Evolutionary conservation across 2,888 invertebrate genomes (phyloP).

Genomic region (Odontocolon sp.): DNA sequence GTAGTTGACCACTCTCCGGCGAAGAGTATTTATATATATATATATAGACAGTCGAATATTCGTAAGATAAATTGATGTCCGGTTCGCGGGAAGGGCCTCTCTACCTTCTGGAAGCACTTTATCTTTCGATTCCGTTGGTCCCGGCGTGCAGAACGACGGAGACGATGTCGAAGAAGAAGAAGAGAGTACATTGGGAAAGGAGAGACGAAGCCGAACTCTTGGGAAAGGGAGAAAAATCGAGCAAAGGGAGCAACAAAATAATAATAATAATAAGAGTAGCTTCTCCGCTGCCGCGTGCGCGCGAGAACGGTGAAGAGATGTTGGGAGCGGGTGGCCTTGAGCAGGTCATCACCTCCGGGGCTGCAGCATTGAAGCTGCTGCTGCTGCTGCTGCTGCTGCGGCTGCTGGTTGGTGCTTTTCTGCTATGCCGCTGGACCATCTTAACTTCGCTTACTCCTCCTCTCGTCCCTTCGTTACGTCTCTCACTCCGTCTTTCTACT

Average conservation of each 20-base stretch:
- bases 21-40: no score
- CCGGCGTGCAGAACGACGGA: conserved; percentile 32
- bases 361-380: conserved; percentile 64
- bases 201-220: conserved; percentile 42
- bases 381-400: conserved; percentile 46
- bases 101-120: conserved; percentile 11
- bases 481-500: conserved; percentile 45
- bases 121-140: conserved; percentile 44
- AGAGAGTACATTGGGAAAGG: conserved; percentile 45
- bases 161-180: conserved; percentile 24
- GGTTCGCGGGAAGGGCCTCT: conserved; percentile 41
- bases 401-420: conserved; percentile 36
- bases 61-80: conserved; percentile 55
- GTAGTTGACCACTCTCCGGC: conserved; percentile 54
- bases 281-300: conserved; percentile 22
- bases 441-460: conserved; percentile 73
- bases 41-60: conserved; percentile 49
- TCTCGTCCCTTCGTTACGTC: conserved; percentile 41
- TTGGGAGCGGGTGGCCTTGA: conserved; percentile 80
- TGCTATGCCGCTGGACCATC: conserved; percentile 72
- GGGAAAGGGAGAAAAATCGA: conserved; percentile 34
- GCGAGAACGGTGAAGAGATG: conserved; percentile 69
- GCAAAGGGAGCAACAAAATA: conserved; percentile 39
- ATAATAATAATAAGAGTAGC: conserved; percentile 47
- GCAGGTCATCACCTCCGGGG: conserved; percentile 80